Evolutionary conservation across 2,113 vertebrate genomes (phyloP).

Genomic region (Antigone vipio): DNA sequence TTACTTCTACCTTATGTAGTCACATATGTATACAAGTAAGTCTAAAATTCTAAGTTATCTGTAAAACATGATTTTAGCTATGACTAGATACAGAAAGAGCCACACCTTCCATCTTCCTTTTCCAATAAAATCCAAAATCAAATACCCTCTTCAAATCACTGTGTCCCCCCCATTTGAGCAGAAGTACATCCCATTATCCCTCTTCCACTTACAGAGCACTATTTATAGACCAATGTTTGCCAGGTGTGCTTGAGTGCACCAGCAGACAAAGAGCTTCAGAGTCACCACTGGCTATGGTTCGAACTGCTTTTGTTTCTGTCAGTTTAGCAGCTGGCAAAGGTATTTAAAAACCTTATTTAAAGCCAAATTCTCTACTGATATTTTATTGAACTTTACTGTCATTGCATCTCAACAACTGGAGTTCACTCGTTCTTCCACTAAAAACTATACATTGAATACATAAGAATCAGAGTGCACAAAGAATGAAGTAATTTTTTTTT

Average conservation of each 20-base stretch:
- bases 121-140: not conserved
- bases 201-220: not conserved
- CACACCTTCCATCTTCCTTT: not conserved
- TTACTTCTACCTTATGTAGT: not conserved
- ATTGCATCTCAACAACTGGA: not conserved
- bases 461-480: not conserved
- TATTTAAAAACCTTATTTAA: not conserved
- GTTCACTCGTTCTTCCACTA: not conserved
- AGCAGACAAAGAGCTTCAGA: not conserved
- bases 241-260: not conserved
- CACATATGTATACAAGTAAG: not conserved
- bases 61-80: no score
- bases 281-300: not conserved
- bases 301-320: not conserved
- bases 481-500: not conserved
- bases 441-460: not conserved
- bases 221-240: not conserved
- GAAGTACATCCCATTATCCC: not conserved
- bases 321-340: not conserved
- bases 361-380: not conserved
- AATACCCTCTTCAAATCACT: not conserved
- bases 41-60: not conserved
- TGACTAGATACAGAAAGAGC: not conserved
- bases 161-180: not conserved
- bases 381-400: not conserved